Evolutionary conservation across 2,113 vertebrate genomes (phyloP).

Genomic region (Nematolebias whitei): DNA sequence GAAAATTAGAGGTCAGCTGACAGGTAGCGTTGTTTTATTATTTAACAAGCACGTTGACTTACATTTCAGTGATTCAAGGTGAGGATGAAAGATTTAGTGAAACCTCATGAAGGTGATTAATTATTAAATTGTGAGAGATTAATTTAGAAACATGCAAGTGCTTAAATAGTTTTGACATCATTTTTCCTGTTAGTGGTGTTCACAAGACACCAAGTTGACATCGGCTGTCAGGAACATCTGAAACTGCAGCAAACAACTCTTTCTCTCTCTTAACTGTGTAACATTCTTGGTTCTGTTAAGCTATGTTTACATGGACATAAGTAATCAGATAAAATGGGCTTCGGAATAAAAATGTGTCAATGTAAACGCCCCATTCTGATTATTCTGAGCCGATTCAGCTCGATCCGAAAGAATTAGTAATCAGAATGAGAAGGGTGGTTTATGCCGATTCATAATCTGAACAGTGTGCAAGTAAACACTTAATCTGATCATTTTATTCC

Average conservation of each 20-base stretch:
- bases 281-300: not conserved
- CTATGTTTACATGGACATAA: too few relatives aligned
- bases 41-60: constrained; percentile 32
- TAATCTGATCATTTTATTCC: too few relatives aligned
- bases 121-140: constrained; percentile 14
- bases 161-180: not conserved
- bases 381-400: too few relatives aligned
- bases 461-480: too few relatives aligned
- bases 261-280: not conserved
- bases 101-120: constrained; percentile 7
- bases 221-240: not conserved
- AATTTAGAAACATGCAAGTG: constrained; percentile 11
- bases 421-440: too few relatives aligned
- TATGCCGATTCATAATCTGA: too few relatives aligned
- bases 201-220: not conserved
- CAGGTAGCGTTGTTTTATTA: constrained; percentile 26
- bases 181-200: not conserved
- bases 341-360: too few relatives aligned
- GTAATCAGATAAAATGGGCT: too few relatives aligned
- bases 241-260: not conserved
- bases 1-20: constrained; percentile 26
- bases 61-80: constrained; percentile 29
- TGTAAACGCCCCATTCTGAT: too few relatives aligned
- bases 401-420: too few relatives aligned
- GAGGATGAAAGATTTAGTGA: constrained; percentile 25